phyloP scores from a whole-genome alignment of 2,113 vertebrate genomes.

The Nothoprocta pentlandii region DNA sequence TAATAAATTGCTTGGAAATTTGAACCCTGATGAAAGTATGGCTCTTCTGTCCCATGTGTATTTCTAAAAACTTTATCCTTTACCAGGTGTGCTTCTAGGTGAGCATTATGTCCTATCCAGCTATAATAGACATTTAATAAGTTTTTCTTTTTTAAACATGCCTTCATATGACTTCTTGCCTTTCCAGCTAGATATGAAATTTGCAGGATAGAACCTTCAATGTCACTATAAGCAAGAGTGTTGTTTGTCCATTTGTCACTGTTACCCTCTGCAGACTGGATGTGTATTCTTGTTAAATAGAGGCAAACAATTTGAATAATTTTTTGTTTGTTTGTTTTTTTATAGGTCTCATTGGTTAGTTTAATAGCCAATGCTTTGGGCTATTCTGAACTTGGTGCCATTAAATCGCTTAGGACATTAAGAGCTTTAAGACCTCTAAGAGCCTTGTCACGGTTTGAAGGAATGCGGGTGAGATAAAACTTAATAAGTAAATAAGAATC shows the following conservation, averaged over 20 bases:
- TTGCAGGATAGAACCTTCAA: neutral
- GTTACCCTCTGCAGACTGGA: neutral
- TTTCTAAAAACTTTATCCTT: neutral
- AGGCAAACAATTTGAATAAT: neutral
- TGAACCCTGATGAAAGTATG: neutral
- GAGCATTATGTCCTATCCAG: neutral
- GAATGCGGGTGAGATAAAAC: conserved; percentile 94
- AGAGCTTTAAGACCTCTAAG: conserved; percentile 95
- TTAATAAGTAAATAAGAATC: no score
- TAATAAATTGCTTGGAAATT: neutral
- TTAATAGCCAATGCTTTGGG: conserved; percentile 90
- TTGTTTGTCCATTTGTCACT: neutral
- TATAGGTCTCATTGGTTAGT: conserved; percentile 94
- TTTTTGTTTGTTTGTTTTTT: neutral
- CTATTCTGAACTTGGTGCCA: conserved; percentile 89
- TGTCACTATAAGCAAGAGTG: neutral
- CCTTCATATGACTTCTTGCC: neutral
- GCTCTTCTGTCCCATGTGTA: neutral
- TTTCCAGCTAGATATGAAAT: neutral
- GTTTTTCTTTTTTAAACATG: neutral
- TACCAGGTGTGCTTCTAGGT: neutral
- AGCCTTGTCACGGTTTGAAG: conserved; percentile 97
- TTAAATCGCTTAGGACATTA: conserved; percentile 95
- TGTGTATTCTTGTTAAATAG: neutral
- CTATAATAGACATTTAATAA: neutral